Percentiles rank a stretch among this genome's conserved stretches.
Evolutionary conservation across 2,113 vertebrate species (phyloP).

Genomic region (Ameiurus melas): DNA sequence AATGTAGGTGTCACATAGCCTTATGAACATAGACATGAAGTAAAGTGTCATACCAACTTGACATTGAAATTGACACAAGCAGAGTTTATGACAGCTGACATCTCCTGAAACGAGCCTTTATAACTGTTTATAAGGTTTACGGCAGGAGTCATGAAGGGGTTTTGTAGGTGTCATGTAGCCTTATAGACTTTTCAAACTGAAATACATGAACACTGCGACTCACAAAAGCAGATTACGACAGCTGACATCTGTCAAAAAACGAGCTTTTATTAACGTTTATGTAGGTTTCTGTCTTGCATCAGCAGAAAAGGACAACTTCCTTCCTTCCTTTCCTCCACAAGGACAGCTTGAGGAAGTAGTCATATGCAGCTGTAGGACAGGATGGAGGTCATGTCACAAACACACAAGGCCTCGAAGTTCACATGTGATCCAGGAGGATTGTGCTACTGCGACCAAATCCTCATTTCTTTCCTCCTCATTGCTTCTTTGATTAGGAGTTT

Average conservation of each 20-base stretch:
- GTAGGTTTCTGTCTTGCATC: not conserved
- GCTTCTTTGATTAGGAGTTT: not conserved
- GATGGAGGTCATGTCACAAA: constrained; percentile 2
- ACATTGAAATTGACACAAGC: not conserved
- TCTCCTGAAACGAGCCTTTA: not conserved
- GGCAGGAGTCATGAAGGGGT: not conserved
- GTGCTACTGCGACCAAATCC: not conserved
- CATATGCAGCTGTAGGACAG: constrained; percentile 39
- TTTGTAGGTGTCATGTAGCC: not conserved
- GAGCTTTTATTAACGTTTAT: not conserved
- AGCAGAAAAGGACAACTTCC: not conserved
- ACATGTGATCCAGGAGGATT: not conserved
- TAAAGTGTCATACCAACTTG: not conserved
- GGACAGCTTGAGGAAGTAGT: constrained; percentile 26
- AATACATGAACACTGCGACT: not conserved
- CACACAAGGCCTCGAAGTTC: not conserved
- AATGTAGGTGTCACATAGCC: not conserved
- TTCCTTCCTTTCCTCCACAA: not conserved
- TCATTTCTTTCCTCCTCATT: not conserved
- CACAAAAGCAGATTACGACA: not conserved
- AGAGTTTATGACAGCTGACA: not conserved
- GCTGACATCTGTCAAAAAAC: not conserved
- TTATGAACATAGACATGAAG: not conserved
- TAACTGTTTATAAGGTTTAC: not conserved
- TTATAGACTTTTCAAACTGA: not conserved